Evolutionary conservation across 2,888 invertebrate genomes (phyloP), one percentile per base, ranked within the genome.

Genomic region (Chesias legatella): DNA sequence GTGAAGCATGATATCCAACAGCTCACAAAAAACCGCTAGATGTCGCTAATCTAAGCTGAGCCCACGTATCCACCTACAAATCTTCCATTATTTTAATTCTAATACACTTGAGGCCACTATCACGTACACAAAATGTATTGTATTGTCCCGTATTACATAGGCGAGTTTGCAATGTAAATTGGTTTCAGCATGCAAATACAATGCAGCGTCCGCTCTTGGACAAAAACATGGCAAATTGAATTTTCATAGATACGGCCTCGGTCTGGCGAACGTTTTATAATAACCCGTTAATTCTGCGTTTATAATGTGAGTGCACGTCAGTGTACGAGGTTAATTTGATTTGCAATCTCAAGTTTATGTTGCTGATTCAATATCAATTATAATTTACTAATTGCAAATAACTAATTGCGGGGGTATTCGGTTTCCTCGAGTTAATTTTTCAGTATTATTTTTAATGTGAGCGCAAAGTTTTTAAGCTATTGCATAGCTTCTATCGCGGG

Each of bases 131-230:
- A 53, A 58, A 53, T 58, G 36, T 51, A 48, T 52, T 36, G 48
- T 48, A 43, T 34, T 42, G 43, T 48, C 32, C 50, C 59, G 58
- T 60, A 68, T 72, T 67, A 71, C 65, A 78, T 72, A 73, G 74
- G 61, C 71, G 68, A 62, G 79, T 84, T 84, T 83, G 83, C 82
- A 84, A 73, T 82, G 79, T 78, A 82, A 79, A 84, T 82, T 70
- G 73, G 72, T 70, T 65, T 73, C 66, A 70, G 71, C 73, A 79
- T 73, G 75, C 79, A 83, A 82, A 81, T 79, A 79, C 68, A 72
- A 68, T 67, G 63, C 58, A 47, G 48, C 52, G 61, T 54, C 60
- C 67, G 67, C 64, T 73, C 69, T 78, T 63, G 57, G 42, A 63
- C 72, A 80, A 81, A 79, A 81, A 79, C 76, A 73, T 53, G 64